phyloP scores from a whole-genome alignment of 2,113 vertebrate genomes.

The Neotoma lepida region DNA sequence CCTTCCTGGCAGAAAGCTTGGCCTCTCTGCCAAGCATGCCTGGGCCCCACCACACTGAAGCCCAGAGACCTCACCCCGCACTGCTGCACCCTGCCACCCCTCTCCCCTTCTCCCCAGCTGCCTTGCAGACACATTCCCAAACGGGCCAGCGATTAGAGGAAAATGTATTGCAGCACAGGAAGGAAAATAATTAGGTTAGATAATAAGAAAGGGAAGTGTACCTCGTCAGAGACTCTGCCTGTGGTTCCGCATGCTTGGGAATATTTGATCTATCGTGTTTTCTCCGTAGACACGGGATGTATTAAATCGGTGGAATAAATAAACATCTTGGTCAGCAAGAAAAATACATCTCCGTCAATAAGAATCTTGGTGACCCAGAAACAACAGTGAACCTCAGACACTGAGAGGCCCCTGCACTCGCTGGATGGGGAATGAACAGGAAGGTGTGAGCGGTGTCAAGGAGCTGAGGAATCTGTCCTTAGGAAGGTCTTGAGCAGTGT shows the following conservation, averaged over 20 bases:
- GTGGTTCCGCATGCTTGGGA: neutral
- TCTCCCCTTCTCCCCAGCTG: neutral
- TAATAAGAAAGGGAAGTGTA: conserved; percentile 67
- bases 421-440: neutral
- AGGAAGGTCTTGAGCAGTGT: accelerated
- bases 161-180: conserved; percentile 43
- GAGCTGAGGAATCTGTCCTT: neutral
- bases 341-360: conserved; percentile 30
- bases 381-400: neutral
- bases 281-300: neutral
- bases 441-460: neutral
- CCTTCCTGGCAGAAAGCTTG: conserved; percentile 11
- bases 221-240: conserved; percentile 46
- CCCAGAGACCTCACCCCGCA: neutral
- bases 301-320: conserved; percentile 55
- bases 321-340: conserved; percentile 63
- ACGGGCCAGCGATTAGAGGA: conserved; percentile 60
- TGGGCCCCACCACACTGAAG: neutral
- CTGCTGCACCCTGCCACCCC: neutral
- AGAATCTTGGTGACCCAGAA: conserved; percentile 59
- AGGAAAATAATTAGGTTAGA: conserved; percentile 67
- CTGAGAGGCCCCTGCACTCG: neutral
- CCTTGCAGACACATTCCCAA: conserved; percentile 50
- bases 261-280: conserved; percentile 55
- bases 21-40: neutral